Percentiles rank a stretch among this genome's conserved stretches.
Evolutionary conservation across 2,888 invertebrate species (phyloP).

Genomic region (Ariolimax columbianus): DNA sequence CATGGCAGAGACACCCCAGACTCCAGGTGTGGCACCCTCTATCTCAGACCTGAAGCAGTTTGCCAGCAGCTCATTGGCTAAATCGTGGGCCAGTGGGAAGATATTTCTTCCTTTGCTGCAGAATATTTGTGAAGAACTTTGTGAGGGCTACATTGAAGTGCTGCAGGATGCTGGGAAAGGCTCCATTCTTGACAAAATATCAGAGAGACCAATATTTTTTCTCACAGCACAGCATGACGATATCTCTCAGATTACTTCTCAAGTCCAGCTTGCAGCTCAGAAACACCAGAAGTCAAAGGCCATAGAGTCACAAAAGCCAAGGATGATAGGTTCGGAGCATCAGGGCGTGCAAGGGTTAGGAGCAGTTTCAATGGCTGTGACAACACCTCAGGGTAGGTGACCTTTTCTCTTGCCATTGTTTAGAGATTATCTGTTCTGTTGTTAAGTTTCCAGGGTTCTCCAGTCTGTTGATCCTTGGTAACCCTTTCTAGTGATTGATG

Average conservation of each 20-base stretch:
- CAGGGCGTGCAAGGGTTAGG: background rate
- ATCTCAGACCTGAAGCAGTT: slow-evolving; percentile 42
- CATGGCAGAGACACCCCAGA: background rate
- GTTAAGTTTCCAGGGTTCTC: background rate
- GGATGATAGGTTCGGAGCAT: background rate
- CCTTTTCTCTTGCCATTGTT: background rate
- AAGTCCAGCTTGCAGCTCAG: slow-evolving; percentile 15
- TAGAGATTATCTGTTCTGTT: background rate
- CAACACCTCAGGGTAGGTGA: slow-evolving; percentile 25
- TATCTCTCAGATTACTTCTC: slow-evolving; percentile 66
- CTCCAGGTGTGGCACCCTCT: slow-evolving; percentile 24
- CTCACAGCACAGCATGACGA: slow-evolving; percentile 82
- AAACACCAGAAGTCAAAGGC: slow-evolving; percentile 7
- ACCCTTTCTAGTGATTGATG: too few species aligned
- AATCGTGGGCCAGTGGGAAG: slow-evolving; percentile 48
- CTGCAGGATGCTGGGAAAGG: slow-evolving; percentile 73
- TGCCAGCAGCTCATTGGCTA: slow-evolving; percentile 39
- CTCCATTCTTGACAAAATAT: slow-evolving; percentile 76
- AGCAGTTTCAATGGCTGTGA: slow-evolving; percentile 9
- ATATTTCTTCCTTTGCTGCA: slow-evolving; percentile 70
- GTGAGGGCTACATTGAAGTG: slow-evolving; percentile 74
- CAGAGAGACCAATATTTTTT: slow-evolving; percentile 82
- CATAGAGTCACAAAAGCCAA: slow-evolving; percentile 14
- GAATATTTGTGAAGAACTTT: slow-evolving; percentile 73
- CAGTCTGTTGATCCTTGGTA: background rate